phyloP scores from a whole-genome alignment of 2,797 vertebrate species.

The Rhyacichthys aspro region DNA sequence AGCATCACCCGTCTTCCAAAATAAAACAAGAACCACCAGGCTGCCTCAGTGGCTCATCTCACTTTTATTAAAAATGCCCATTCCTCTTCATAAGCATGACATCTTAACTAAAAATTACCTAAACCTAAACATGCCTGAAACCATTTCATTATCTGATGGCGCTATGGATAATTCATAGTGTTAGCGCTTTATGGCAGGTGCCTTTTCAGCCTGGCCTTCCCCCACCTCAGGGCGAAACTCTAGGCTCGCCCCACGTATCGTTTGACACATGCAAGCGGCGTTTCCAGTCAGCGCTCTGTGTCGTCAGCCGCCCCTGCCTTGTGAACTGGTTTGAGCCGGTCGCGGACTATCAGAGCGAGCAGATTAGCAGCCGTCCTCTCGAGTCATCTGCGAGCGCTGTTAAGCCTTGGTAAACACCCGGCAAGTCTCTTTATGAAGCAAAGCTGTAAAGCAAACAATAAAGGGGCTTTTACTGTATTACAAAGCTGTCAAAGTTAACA shows the following conservation, averaged over 20 bases:
- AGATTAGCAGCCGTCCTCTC: constrained; percentile 71
- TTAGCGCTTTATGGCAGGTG: constrained; percentile 26
- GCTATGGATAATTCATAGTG: too few species aligned
- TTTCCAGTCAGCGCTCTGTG: constrained; percentile 48
- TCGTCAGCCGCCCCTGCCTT: constrained; percentile 61
- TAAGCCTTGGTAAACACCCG: constrained; percentile 42
- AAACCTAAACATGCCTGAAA: too few species aligned
- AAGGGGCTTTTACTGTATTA: neutral
- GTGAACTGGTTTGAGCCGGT: constrained; percentile 76
- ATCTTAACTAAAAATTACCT: too few species aligned
- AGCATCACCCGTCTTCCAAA: too few species aligned
- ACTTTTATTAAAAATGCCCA: too few species aligned
- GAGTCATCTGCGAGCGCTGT: constrained; percentile 47
- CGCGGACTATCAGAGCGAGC: constrained; percentile 55
- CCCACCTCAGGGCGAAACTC: constrained; percentile 15
- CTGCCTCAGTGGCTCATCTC: too few species aligned
- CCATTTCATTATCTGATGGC: too few species aligned
- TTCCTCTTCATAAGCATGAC: too few species aligned
- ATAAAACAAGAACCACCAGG: too few species aligned
- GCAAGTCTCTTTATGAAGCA: constrained; percentile 5
- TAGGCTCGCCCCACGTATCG: constrained; percentile 27
- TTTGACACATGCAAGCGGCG: constrained; percentile 44
- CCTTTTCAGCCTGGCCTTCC: too few species aligned
- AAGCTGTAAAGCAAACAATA: neutral
- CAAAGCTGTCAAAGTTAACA: neutral